Conservation (phyloP, 1,140 invertebrate species). For the Oscheius sp. region DNA sequence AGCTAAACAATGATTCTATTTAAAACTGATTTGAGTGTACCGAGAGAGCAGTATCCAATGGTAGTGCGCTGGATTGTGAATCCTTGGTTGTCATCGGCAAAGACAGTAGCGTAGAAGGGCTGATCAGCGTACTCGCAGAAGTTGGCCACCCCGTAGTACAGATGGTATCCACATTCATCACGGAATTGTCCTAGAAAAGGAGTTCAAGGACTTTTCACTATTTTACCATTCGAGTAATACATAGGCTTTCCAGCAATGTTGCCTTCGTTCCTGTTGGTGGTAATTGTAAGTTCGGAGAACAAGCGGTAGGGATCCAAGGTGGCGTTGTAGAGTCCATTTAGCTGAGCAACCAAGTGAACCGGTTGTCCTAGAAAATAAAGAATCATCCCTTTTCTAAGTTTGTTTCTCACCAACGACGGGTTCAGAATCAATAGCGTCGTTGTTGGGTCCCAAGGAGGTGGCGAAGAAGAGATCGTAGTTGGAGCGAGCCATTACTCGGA, state of each 20-base stretch:
- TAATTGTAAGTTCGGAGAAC: slow-evolving; percentile 41
- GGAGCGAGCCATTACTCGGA: slow-evolving; percentile 39
- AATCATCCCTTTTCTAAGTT: neutral
- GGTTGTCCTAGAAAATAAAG: slow-evolving; percentile 25
- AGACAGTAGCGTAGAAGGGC: slow-evolving; percentile 41
- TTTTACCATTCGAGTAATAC: slow-evolving; percentile 43
- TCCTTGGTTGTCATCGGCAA: slow-evolving; percentile 43
- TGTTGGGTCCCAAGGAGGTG: slow-evolving; percentile 17
- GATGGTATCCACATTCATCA: slow-evolving; percentile 38
- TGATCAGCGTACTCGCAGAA: slow-evolving; percentile 39
- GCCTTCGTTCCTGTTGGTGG: slow-evolving; percentile 15
- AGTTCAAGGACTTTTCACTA: neutral
- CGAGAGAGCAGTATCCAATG: slow-evolving; percentile 34
- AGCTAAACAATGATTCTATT: neutral
- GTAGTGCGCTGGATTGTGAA: slow-evolving; percentile 41
- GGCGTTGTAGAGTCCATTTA: slow-evolving; percentile 33
- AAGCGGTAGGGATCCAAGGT: slow-evolving; percentile 39
- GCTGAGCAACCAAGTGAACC: slow-evolving; percentile 38
- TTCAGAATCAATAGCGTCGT: slow-evolving; percentile 32
- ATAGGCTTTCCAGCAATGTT: slow-evolving; percentile 26
- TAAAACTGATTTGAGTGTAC: neutral
- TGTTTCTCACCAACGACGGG: slow-evolving; percentile 32
- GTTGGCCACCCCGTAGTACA: slow-evolving; percentile 43
- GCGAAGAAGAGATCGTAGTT: slow-evolving; percentile 44
- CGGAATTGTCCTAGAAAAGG: slow-evolving; percentile 32